Evolutionary conservation across 1,140 invertebrate species (phyloP).

Genomic region (Atta cephalotes): DNA sequence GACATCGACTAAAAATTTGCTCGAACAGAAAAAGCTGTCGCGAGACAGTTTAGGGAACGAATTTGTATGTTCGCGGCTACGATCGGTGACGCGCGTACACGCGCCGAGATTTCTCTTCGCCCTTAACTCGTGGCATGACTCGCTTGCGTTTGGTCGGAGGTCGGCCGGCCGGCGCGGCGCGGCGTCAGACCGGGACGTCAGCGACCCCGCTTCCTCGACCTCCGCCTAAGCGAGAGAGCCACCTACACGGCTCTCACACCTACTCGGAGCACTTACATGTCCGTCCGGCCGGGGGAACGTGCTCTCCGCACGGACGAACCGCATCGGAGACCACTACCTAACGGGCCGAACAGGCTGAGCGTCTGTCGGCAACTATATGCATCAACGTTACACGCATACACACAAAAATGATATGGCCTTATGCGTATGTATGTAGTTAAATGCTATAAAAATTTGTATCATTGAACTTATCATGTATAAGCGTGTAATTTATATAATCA

Average conservation of each 20-base stretch:
- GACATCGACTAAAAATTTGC: neutral
- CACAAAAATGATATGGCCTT: neutral
- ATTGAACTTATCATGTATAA: neutral
- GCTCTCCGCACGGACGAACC: constrained; percentile 52
- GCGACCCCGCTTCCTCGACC: constrained; percentile 53
- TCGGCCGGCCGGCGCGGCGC: neutral
- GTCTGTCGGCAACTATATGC: constrained; percentile 45
- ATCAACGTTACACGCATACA: constrained; percentile 44
- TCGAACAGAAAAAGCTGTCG: neutral
- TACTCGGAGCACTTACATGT: constrained; percentile 58
- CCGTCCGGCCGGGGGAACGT: constrained; percentile 23
- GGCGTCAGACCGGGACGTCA: constrained; percentile 44
- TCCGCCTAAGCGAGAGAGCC: constrained; percentile 68
- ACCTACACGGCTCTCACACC: constrained; percentile 73
- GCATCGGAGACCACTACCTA: constrained; percentile 55
- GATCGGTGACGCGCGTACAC: neutral
- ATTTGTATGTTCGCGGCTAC: neutral
- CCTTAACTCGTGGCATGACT: constrained; percentile 36
- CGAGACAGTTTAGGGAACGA: neutral
- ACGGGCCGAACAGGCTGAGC: constrained; percentile 45
- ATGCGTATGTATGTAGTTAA: too few species aligned
- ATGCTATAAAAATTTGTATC: neutral
- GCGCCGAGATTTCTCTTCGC: constrained; percentile 58
- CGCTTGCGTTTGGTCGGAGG: constrained; percentile 52
- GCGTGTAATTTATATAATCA: neutral